Percentiles rank a stretch among this genome's conserved stretches.
Evolutionary conservation across 2,797 vertebrate species (phyloP).

Genomic region (Chlorospingus flavigularis): DNA sequence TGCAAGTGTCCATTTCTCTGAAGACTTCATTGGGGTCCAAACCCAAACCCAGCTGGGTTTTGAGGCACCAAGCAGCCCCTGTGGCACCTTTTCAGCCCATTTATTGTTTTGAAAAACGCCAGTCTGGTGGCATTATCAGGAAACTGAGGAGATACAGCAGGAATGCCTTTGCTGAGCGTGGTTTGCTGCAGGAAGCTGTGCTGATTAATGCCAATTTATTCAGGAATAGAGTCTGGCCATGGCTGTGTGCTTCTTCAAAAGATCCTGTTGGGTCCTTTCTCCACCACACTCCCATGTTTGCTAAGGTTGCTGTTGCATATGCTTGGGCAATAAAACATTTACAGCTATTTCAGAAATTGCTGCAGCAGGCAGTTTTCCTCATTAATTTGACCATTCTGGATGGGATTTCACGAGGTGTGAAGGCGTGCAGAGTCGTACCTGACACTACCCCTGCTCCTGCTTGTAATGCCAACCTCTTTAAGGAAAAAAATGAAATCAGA

Average conservation of each 20-base stretch:
- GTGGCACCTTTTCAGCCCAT: not conserved
- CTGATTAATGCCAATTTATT: not conserved
- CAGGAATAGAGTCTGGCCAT: not conserved
- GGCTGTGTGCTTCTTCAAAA: not conserved
- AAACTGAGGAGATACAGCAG: not conserved
- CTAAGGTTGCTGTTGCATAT: not conserved
- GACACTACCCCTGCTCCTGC: not conserved
- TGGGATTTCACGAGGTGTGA: constrained; percentile 8
- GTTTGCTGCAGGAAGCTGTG: not conserved
- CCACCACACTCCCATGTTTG: not conserved
- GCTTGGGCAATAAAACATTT: not conserved
- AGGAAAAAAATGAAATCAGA: not conserved
- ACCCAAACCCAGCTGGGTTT: not conserved
- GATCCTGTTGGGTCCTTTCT: not conserved
- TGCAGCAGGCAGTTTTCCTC: constrained; percentile 9
- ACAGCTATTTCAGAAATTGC: constrained; percentile 7
- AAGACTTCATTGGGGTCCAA: not conserved
- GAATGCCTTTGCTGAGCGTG: not conserved
- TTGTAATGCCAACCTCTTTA: not conserved
- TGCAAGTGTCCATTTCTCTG: not conserved
- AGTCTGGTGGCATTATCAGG: constrained; percentile 1
- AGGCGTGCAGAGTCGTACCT: not conserved
- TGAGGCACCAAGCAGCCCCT: not conserved
- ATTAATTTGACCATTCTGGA: constrained; percentile 8
- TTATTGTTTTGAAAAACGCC: not conserved